Evolutionary conservation across 2,888 invertebrate species (phyloP), one percentile per base, ranked within the genome.

Genomic region (Arrhopalites spinosus): DNA sequence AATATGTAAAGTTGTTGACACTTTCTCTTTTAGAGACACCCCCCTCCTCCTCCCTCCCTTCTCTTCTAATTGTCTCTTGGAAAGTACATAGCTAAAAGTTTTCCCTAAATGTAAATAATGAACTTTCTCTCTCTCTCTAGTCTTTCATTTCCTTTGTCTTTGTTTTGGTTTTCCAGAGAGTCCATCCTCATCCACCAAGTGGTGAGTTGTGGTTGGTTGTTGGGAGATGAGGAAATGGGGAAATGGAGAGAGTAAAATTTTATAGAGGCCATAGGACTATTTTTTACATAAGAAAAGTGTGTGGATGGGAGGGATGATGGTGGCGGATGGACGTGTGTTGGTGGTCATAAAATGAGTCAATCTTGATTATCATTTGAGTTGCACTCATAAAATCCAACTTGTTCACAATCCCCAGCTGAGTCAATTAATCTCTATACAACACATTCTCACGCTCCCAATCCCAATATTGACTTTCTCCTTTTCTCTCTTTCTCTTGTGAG

Each of bases 271-370:
- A n/a, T n/a, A n/a, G n/a, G n/a, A n/a, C n/a, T n/a, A n/a, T n/a
- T n/a, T n/a, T n/a, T n/a, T n/a, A n/a, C n/a, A n/a, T n/a, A n/a
- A 15, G 56, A 56, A 56, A 15, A 56, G 3, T 20, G 56, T 56
- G 56, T n/a, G 56, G 23, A 15, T 5, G 2, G 56, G 56, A n/a
- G 23, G 56, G 2, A 56, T n/a, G 56, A 56, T 8, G 3, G 50
- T 13, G n/a, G n/a, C n/a, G n/a, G n/a, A 15, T 50, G 50, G 3
- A 15, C 15, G 50, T 50, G 50, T 50, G 50, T 50, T 50, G 50
- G 50, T 50, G 50, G 50, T 50, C 50, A 50, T 50, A n/a, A 50
- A 50, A 50, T 50, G 50, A 50, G 50, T 50, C 50, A 50, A 50
- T 50, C 50, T 50, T n/a, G 50, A 50, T 50, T 50, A 50, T 50